Evolutionary conservation across 2,113 vertebrate species (phyloP).

Genomic region (Equus quagga): DNA sequence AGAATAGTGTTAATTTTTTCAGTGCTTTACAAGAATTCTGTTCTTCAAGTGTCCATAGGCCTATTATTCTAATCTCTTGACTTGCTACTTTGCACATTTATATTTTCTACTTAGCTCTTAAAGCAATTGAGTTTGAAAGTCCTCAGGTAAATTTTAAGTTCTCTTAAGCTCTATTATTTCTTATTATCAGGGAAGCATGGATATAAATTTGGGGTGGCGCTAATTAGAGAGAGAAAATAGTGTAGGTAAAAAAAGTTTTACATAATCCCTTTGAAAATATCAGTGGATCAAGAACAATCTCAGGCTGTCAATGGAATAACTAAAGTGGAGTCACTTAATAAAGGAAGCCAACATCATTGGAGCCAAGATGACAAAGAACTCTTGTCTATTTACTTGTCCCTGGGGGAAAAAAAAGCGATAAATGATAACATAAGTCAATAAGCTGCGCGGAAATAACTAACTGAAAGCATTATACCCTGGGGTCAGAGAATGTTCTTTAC

Average conservation of each 20-base stretch:
- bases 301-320: background rate
- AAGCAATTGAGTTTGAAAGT: background rate
- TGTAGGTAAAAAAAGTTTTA: background rate
- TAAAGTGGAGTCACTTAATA: conserved; percentile 12
- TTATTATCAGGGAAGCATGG: background rate
- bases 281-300: background rate
- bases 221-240: conserved; percentile 35
- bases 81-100: background rate
- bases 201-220: background rate
- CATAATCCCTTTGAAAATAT: conserved; percentile 24
- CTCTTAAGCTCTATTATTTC: background rate
- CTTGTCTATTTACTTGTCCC: background rate
- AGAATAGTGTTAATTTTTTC: background rate
- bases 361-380: background rate
- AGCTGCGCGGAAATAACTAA: background rate
- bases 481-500: background rate
- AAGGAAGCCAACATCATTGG: background rate
- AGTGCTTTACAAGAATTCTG: background rate
- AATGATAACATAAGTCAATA: background rate
- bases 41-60: background rate
- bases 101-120: background rate
- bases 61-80: background rate
- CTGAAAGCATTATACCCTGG: background rate
- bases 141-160: conserved; percentile 10
- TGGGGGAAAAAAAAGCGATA: background rate